Evolutionary conservation across 2,797 vertebrate species (phyloP), one percentile per base, ranked within the genome.

Genomic region (Enteromius argenteus): DNA sequence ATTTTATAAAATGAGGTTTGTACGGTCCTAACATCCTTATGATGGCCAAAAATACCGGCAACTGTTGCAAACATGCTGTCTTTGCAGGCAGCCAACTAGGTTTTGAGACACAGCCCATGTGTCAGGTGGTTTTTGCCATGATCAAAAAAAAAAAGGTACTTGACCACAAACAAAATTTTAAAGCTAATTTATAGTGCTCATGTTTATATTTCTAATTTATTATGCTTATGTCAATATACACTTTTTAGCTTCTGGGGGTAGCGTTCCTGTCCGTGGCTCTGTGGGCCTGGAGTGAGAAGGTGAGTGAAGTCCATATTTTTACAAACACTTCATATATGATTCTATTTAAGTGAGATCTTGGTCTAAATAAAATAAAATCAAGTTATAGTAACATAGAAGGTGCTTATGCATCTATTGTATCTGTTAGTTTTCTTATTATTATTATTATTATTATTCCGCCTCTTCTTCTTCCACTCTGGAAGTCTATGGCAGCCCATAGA

Each of bases 251-350:
- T 91, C 95, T 99, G 76, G 98, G 98, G 88, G 96, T 99, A 92
- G 95, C 98, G 0, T 99, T 99, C 94, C 97, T 99, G 83, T 98
- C 95, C 89, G 98, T 99, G 66, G 98, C 98, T 80, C 89, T 99
- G 79, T 99, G 98, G 98, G 98, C 98, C 77, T 99, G 98, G 98
- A 99, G 96, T 91, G 98, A 99, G 92, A 99, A 99, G 95, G 98
- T 99, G 94, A 95, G 95, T 86, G 21, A 69, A 58, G 51, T 11
- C 17, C 30, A 6, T 58, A 17, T 35, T n/a, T 35, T 32, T 44
- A 51, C 46, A 13, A 32, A 30, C 4, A 53, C n/a, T 68, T 37
- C 6, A 53, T 68, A 68, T 42, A 39, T 58, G 1, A 58, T 58
- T 56, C 53, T 27, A 5, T n/a, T 76, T 53, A 37, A 15, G 27